These are phyloP conservation scores for Carettochelys insculpta DNA, from an alignment of 2,113 vertebrate genomes.

Conservation along the genomic window DNA sequence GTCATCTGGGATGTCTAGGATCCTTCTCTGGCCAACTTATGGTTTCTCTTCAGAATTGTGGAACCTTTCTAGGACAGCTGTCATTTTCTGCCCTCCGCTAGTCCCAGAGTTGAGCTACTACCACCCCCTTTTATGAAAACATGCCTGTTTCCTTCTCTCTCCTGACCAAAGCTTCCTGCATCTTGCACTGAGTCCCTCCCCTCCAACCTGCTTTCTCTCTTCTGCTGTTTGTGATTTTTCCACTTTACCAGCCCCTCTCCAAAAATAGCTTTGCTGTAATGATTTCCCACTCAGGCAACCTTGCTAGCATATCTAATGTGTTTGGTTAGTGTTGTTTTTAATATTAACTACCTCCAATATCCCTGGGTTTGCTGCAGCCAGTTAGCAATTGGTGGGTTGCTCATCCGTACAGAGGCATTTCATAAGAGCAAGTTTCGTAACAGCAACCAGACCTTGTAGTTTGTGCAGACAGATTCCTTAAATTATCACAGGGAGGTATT, in stretches of 20 bases:
- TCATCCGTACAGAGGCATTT: background rate
- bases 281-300: background rate
- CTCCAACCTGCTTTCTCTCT: background rate
- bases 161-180: background rate
- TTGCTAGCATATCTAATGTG: background rate
- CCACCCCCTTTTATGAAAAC: background rate
- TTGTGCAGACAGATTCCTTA: background rate
- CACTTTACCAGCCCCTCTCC: background rate
- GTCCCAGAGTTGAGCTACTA: background rate
- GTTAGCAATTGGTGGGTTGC: background rate
- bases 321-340: background rate
- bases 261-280: background rate
- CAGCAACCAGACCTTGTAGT: background rate
- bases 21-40: background rate
- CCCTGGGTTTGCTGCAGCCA: background rate
- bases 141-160: background rate
- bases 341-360: background rate
- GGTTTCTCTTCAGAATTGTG: background rate
- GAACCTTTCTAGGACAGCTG: background rate
- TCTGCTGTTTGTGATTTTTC: background rate
- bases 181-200: background rate
- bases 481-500: background rate
- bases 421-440: background rate
- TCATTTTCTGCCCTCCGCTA: background rate
- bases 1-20: background rate